phyloP scores from a whole-genome alignment of 2,888 invertebrate species.

The Venusia cambrica region DNA sequence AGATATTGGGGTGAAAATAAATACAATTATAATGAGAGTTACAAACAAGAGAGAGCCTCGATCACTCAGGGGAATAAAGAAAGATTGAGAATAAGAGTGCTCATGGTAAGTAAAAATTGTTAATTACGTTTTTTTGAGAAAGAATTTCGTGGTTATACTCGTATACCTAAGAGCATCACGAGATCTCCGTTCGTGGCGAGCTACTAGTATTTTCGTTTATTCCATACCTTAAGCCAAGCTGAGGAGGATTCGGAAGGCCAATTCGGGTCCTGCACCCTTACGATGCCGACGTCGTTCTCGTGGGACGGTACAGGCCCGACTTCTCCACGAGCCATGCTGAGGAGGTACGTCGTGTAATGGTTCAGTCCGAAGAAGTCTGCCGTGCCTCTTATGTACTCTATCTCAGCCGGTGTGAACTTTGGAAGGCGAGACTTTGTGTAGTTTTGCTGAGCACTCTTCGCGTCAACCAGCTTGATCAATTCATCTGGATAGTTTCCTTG shows the following conservation, averaged over 20 bases:
- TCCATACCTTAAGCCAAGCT: conserved; percentile 80
- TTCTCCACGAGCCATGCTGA: conserved; percentile 63
- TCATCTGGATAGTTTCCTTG: conserved; percentile 81
- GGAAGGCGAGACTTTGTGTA: conserved; percentile 80
- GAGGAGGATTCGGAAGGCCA: conserved; percentile 83
- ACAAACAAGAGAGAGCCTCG: too few species aligned
- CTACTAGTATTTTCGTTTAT: neutral
- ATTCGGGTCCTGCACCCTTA: conserved; percentile 74
- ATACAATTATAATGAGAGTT: too few species aligned
- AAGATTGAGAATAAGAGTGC: too few species aligned
- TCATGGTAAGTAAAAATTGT: too few species aligned
- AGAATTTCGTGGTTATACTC: conserved; percentile 1
- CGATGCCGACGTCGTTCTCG: conserved; percentile 82
- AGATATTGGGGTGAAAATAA: too few species aligned
- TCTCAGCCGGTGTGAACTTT: conserved; percentile 74
- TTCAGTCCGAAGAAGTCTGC: conserved; percentile 77
- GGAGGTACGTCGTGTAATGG: conserved; percentile 72
- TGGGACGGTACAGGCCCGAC: conserved; percentile 78
- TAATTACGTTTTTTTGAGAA: too few species aligned
- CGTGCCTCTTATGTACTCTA: conserved; percentile 64
- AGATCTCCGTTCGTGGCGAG: conserved; percentile 1
- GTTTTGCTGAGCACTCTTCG: conserved; percentile 76
- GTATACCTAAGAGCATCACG: too few species aligned
- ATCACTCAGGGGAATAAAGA: too few species aligned
- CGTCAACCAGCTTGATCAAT: conserved; percentile 74